phyloP scores from a whole-genome alignment of 2,797 vertebrate species.

The Ctenopoma multispine region DNA sequence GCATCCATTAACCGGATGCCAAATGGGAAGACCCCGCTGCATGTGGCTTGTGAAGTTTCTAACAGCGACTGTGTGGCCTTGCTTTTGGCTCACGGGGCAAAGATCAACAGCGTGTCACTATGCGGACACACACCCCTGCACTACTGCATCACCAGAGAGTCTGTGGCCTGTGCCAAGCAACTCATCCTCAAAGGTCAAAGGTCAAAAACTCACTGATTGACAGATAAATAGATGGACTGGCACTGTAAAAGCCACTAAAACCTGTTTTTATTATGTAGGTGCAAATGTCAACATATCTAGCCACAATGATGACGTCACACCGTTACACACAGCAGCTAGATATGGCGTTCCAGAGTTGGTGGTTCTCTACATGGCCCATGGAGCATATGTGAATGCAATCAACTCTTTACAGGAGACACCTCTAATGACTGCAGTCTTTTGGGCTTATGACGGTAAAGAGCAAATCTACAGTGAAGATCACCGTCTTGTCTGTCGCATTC shows the following conservation, averaged over 20 bases:
- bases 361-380: slow-evolving; percentile 87
- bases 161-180: slow-evolving; percentile 90
- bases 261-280: slow-evolving; percentile 75
- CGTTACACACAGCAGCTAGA: slow-evolving; percentile 90
- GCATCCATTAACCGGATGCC: slow-evolving; percentile 92
- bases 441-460: slow-evolving; percentile 90
- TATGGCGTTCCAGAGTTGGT: slow-evolving; percentile 89
- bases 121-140: slow-evolving; percentile 92
- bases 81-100: slow-evolving; percentile 89
- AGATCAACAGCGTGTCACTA: slow-evolving; percentile 89
- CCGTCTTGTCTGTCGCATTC: slow-evolving; percentile 90
- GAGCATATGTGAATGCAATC: slow-evolving; percentile 85
- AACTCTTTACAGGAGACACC: slow-evolving; percentile 91
- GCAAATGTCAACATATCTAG: slow-evolving; percentile 88
- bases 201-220: not conserved
- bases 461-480: slow-evolving; percentile 91
- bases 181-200: slow-evolving; percentile 90
- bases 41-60: slow-evolving; percentile 90
- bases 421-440: slow-evolving; percentile 89
- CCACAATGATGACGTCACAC: slow-evolving; percentile 89
- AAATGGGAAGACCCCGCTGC: slow-evolving; percentile 95
- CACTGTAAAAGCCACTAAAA: not conserved
- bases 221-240: not conserved
- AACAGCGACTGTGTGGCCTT: slow-evolving; percentile 88
- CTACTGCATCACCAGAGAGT: slow-evolving; percentile 88